Conservation (phyloP, 2,113 vertebrate genomes). For the Theristicus caerulescens region DNA sequence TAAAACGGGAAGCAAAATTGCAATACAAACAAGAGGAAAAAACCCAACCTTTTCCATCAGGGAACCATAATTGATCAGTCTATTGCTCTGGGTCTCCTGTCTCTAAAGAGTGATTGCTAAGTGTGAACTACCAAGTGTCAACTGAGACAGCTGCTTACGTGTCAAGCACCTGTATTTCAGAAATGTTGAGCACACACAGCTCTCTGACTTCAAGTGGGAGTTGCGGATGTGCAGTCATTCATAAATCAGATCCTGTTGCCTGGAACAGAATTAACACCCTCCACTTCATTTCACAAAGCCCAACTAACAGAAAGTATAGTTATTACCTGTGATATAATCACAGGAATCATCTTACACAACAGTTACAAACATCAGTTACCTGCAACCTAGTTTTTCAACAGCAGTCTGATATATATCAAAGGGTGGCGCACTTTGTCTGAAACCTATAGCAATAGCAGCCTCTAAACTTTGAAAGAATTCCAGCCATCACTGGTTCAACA, state of each 20-base stretch:
- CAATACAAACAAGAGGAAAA: fast-evolving
- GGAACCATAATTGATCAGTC: not conserved
- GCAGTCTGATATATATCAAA: not conserved
- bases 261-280: not conserved
- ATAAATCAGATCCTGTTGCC: conserved; percentile 16
- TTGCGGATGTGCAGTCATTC: conserved; percentile 8
- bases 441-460: not conserved
- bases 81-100: not conserved
- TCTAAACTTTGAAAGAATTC: not conserved
- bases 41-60: not conserved
- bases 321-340: not conserved
- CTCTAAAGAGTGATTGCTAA: not conserved
- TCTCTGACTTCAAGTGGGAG: conserved; percentile 7
- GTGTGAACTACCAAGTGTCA: not conserved
- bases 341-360: conserved; percentile 10
- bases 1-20: not conserved
- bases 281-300: not conserved
- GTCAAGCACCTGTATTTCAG: not conserved
- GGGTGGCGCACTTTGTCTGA: not conserved
- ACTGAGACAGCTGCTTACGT: not conserved
- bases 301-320: conserved; percentile 3
- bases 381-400: conserved; percentile 10
- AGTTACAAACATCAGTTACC: conserved; percentile 9
- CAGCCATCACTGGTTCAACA: not conserved
- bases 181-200: not conserved